Evolutionary conservation across 1,140 invertebrate genomes (phyloP), one percentile per base, ranked within the genome.

Genomic region (Agrilus planipennis): DNA sequence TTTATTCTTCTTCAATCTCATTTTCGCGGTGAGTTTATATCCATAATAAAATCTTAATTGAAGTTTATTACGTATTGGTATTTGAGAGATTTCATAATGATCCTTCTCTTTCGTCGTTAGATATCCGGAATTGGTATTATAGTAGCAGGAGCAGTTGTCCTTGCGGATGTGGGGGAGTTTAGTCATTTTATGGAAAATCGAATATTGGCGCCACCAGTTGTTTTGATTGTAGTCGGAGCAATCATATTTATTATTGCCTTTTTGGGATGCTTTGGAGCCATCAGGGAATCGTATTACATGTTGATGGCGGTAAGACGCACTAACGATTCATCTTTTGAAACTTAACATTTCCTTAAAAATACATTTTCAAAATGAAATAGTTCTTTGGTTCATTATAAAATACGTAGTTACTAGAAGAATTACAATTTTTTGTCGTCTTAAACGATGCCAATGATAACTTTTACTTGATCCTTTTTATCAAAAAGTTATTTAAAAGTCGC

Each of bases 201-300:
- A 32, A 64, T 77, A 5, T 49, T 72, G 7, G 70, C 68, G 4
- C 71, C 74, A 11, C 68, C 76, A 0, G 45, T 44, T 39, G 66
- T 83, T 2, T 59, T 84, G 3, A 81, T 84, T 34, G 65, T 79
- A 14, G 71, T 75, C 20, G 81, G 81, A 3, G 46, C 66, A 3
- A 65, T 82, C n/a, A 71, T 81, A 25, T 81, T 82, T 46, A 46
- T 81, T n/a, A 70, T 82, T 25, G 78, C 80, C 4, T 81, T 80
- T 44, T 59, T 82, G 35, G 81, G 81, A 47, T 84, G 81, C 54
- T 84, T 77, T 48, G 81, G 81, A 5, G 79, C 80, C 5, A 72
- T 81, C 25, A 71, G 73, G 46, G 79, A 83, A 54, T 78, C 73
- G 35, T 71, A 73, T 34, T 73, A 70, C 27, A 65, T 84, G 53